Percentiles rank a stretch among this genome's conserved stretches.
phyloP scores from a whole-genome alignment of 2,113 vertebrate species.

The Gorsachius goisagi region DNA sequence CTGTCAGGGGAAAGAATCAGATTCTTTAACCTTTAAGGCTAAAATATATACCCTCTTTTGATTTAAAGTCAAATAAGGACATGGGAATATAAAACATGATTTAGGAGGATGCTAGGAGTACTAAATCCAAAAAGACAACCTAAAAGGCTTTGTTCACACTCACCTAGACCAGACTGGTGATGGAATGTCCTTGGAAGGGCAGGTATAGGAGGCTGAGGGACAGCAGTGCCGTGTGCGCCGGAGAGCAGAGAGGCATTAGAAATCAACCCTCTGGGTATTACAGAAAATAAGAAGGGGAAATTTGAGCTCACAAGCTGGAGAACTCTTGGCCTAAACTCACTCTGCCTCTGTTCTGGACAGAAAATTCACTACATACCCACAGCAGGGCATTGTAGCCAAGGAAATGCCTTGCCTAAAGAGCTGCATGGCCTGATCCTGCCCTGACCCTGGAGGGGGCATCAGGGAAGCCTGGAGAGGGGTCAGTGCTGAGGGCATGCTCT shows the following conservation, averaged over 20 bases:
- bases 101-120: background rate
- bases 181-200: background rate
- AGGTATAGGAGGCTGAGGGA: background rate
- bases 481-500: background rate
- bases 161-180: rapidly evolving
- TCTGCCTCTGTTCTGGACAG: background rate
- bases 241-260: background rate
- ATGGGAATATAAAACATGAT: background rate
- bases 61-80: background rate
- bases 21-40: background rate
- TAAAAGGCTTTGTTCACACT: background rate
- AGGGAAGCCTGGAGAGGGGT: background rate
- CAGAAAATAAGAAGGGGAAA: background rate
- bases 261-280: background rate
- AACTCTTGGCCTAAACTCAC: background rate
- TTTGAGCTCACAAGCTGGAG: background rate
- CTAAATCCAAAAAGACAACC: background rate
- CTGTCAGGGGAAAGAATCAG: background rate
- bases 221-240: background rate
- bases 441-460: background rate
- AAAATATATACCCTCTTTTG: background rate
- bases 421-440: background rate
- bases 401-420: background rate
- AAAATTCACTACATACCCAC: background rate
- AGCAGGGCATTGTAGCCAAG: background rate